Conservation (phyloP, 2,797 vertebrate species). For the Sciurus vulgaris region DNA sequence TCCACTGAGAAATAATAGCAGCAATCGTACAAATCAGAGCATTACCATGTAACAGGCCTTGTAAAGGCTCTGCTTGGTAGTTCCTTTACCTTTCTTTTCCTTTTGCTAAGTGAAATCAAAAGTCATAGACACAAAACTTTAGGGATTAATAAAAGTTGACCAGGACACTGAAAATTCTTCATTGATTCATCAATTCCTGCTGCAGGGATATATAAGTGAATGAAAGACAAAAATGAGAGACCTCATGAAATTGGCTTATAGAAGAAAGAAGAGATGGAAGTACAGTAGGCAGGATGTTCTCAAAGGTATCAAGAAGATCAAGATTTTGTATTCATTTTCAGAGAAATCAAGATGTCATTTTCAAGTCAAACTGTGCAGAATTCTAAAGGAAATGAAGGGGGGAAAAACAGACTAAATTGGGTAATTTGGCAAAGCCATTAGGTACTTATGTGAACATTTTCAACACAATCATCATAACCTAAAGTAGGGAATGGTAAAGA, state of each 20-base stretch:
- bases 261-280: neutral
- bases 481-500: neutral
- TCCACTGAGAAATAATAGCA: neutral
- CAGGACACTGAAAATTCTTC: neutral
- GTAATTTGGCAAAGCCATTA: neutral
- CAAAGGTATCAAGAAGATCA: neutral
- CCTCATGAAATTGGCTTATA: neutral
- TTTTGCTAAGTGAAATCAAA: neutral
- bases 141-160: neutral
- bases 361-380: neutral
- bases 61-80: neutral
- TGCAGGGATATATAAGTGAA: neutral
- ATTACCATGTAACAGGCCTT: neutral
- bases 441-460: neutral
- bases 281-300: neutral
- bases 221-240: neutral
- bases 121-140: neutral
- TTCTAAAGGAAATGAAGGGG: conserved; percentile 9
- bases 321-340: neutral
- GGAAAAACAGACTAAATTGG: neutral
- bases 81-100: neutral
- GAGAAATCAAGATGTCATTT: neutral
- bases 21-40: neutral
- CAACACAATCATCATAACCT: neutral
- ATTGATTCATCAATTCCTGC: neutral